Evolutionary conservation across 1,140 invertebrate genomes (phyloP).

Genomic region (Goniozus legneri): DNA sequence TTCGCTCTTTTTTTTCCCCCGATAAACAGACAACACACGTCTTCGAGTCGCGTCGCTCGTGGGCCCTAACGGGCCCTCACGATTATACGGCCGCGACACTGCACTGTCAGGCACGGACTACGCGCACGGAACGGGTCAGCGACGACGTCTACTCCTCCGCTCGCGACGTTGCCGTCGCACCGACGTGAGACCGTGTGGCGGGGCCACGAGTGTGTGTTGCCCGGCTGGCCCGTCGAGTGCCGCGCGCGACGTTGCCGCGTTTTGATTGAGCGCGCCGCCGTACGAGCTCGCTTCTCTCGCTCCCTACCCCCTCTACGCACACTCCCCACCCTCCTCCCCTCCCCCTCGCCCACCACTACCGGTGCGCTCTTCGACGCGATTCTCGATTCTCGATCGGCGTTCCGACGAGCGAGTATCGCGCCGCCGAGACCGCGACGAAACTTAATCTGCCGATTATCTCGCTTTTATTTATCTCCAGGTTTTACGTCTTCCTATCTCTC

Average conservation of each 20-base stretch:
- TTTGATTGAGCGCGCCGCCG: too few species aligned
- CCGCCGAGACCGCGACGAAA: constrained; percentile 19
- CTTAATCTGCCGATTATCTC: too few species aligned
- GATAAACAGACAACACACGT: too few species aligned
- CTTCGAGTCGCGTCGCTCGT: constrained; percentile 5
- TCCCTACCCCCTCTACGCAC: constrained; percentile 11
- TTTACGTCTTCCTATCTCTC: too few species aligned
- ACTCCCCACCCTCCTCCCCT: too few species aligned
- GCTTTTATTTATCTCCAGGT: too few species aligned
- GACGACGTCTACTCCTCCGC: constrained; percentile 22
- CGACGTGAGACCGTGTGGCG: too few species aligned
- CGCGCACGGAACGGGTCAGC: constrained; percentile 17
- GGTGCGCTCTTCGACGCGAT: neutral
- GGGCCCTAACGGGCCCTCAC: constrained; percentile 19
- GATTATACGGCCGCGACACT: constrained; percentile 11
- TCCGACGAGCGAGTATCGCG: neutral
- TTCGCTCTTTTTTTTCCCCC: too few species aligned
- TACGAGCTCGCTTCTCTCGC: neutral
- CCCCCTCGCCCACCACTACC: neutral
- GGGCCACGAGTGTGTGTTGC: too few species aligned
- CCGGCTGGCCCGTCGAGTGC: too few species aligned
- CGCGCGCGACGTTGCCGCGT: constrained; percentile 39
- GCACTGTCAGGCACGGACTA: constrained; percentile 26
- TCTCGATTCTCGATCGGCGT: constrained; percentile 13
- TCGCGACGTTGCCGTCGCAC: too few species aligned